Percentiles rank a stretch among this genome's conserved stretches.
Evolutionary conservation across 2,113 vertebrate species (phyloP).

Genomic region (Mesoclemmys tuberculata): DNA sequence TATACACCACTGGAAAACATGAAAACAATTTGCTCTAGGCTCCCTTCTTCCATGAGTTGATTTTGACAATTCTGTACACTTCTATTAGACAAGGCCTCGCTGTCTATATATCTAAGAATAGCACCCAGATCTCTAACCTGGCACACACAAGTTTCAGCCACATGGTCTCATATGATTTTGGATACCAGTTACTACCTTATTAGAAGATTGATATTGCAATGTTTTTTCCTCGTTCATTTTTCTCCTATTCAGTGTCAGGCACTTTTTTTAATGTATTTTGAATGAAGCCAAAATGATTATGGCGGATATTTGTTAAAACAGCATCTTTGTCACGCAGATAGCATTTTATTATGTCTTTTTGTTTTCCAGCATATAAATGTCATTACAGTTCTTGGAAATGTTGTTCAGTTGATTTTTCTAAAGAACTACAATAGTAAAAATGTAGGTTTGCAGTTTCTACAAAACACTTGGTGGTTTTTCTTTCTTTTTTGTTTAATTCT

Average conservation of each 20-base stretch:
- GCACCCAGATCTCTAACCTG: background rate
- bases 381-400: background rate
- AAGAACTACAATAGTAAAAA: background rate
- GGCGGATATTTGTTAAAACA: background rate
- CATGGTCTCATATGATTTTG: background rate
- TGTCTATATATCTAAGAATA: background rate
- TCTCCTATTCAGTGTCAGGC: background rate
- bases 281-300: background rate
- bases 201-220: background rate
- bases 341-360: background rate
- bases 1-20: background rate
- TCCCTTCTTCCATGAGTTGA: background rate
- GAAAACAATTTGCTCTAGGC: background rate
- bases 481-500: background rate
- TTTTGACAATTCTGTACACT: background rate
- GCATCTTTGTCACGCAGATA: background rate
- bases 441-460: background rate
- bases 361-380: background rate
- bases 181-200: background rate
- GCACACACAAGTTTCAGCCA: background rate
- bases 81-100: background rate
- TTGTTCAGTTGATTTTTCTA: background rate
- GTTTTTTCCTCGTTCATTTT: background rate
- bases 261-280: background rate
- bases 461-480: background rate